Evolutionary conservation across 2,888 invertebrate genomes (phyloP).

Genomic region (Apodemia zela): DNA sequence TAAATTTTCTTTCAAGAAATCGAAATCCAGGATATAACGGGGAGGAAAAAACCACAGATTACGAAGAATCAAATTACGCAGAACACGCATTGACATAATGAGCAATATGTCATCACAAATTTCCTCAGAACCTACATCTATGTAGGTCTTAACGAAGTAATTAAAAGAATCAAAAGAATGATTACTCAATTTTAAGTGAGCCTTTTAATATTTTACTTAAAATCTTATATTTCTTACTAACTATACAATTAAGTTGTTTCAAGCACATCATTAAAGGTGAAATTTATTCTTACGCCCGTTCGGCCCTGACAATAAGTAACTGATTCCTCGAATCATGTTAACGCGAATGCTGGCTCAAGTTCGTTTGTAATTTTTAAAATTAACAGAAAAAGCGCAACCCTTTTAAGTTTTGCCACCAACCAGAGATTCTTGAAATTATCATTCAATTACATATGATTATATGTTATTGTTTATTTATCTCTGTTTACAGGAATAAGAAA

Average conservation of each 20-base stretch:
- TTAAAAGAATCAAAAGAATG: slow-evolving; percentile 1
- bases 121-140: slow-evolving; percentile 7
- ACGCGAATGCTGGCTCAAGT: slow-evolving; percentile 1
- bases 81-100: slow-evolving; percentile 1
- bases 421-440: slow-evolving; percentile 12
- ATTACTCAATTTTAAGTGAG: slow-evolving; percentile 6
- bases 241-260: slow-evolving; percentile 6
- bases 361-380: slow-evolving; percentile 14
- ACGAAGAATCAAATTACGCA: neutral
- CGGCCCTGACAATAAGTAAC: slow-evolving; percentile 4
- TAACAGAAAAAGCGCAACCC: slow-evolving; percentile 11
- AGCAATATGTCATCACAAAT: neutral
- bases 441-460: slow-evolving; percentile 10
- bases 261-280: slow-evolving; percentile 3
- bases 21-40: too few species aligned
- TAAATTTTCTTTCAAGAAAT: too few species aligned
- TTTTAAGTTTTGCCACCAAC: slow-evolving; percentile 15
- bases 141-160: slow-evolving; percentile 9
- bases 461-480: slow-evolving; percentile 14
- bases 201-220: slow-evolving; percentile 15
- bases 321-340: slow-evolving; percentile 6
- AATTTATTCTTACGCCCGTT: slow-evolving; percentile 7
- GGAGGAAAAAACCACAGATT: neutral
- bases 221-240: slow-evolving; percentile 8
- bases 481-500: slow-evolving; percentile 1